Conservation (phyloP, 2,113 vertebrate species). For the Micromys minutus region DNA sequence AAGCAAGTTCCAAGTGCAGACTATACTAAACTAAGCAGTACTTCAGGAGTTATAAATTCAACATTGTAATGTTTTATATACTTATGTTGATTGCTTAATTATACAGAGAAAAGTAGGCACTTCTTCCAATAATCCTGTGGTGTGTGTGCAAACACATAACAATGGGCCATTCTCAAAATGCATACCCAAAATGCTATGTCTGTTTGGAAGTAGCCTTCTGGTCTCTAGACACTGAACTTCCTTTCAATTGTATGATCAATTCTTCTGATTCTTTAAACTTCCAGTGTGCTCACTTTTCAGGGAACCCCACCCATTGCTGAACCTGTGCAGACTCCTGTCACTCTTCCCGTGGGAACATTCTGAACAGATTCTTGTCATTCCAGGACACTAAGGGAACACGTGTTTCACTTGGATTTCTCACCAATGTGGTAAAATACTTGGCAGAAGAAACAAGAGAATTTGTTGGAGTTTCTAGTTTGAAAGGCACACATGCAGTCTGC, state of each 20-base stretch:
- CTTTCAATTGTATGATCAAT: neutral
- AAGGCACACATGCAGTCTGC: neutral
- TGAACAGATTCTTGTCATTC: neutral
- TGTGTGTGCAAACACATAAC: neutral
- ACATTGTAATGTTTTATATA: neutral
- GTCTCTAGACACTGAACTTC: neutral
- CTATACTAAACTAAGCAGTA: neutral
- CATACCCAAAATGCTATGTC: conserved; percentile 20
- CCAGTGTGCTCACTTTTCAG: neutral
- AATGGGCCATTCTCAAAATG: neutral
- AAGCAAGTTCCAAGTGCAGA: neutral
- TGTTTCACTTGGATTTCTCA: neutral
- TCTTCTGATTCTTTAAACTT: neutral
- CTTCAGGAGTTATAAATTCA: neutral
- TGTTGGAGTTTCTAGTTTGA: neutral
- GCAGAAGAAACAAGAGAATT: neutral
- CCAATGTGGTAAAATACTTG: neutral
- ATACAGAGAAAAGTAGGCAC: neutral
- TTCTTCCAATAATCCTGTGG: neutral
- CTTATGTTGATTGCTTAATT: neutral
- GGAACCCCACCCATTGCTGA: neutral
- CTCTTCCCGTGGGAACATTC: neutral
- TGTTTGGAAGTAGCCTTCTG: neutral
- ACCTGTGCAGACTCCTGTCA: neutral
- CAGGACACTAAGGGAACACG: neutral